A percentile compares a stretch with the other conserved stretches of the same genome.
These are phyloP conservation scores for Iselma pallidipennis DNA, from an alignment of 2,888 invertebrate genomes.

Conservation along the genomic window DNA sequence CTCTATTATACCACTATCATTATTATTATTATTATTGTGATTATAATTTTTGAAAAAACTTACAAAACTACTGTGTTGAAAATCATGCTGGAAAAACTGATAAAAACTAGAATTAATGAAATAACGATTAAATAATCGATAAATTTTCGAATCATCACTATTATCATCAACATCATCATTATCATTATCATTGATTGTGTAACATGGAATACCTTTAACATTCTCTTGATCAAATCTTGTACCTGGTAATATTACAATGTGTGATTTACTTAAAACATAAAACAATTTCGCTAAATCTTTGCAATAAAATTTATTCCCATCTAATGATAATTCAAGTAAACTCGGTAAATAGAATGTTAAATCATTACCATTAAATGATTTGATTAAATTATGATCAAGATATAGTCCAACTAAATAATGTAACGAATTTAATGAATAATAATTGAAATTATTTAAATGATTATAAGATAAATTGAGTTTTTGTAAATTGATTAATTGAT, in stretches of 20 bases:
- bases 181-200: not conserved
- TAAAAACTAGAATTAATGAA: slow-evolving; percentile 7
- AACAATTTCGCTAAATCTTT: not conserved
- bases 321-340: not conserved
- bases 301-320: slow-evolving; percentile 6
- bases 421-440: slow-evolving; percentile 1
- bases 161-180: not conserved
- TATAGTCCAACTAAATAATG: not conserved
- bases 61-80: slow-evolving; percentile 1
- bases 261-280: not conserved
- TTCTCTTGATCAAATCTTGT: not conserved
- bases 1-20: not conserved
- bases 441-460: not conserved
- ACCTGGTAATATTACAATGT: not conserved
- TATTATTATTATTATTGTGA: not conserved
- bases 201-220: slow-evolving; percentile 5
- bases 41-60: slow-evolving; percentile 2
- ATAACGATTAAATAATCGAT: not conserved
- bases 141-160: not conserved
- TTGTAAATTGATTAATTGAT: slow-evolving; percentile 1
- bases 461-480: slow-evolving; percentile 4
- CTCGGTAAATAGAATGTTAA: not conserved
- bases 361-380: slow-evolving; percentile 1
- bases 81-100: slow-evolving; percentile 6
- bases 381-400: slow-evolving; percentile 6